Percentiles rank a stretch among this genome's conserved stretches.
Evolutionary conservation across 2,797 vertebrate genomes (phyloP).

Genomic region (Anableps anableps): DNA sequence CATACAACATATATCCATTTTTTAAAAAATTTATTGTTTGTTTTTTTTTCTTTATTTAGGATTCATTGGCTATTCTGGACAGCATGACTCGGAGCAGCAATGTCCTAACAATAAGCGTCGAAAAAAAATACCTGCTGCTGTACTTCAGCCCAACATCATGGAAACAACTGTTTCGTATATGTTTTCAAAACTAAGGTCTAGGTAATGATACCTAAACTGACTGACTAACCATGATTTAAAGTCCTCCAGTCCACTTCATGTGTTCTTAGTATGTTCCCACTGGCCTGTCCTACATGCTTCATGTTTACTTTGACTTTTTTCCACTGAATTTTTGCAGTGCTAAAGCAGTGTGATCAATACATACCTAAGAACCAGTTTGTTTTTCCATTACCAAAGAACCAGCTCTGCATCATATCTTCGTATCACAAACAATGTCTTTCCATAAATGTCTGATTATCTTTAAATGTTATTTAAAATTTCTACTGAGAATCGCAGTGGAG

Average conservation of each 20-base stretch:
- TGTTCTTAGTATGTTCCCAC: slow-evolving; percentile 9
- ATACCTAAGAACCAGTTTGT: background rate
- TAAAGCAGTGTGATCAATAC: background rate
- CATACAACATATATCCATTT: no score
- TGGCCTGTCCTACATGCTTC: background rate
- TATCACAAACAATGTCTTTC: no score
- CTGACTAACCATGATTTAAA: background rate
- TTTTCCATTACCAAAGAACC: background rate
- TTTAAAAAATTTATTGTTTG: background rate
- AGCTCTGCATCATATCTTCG: background rate
- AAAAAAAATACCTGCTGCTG: background rate
- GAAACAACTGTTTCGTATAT: background rate
- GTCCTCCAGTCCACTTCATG: slow-evolving; percentile 23
- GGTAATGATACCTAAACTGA: no score
- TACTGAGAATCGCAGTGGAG: background rate
- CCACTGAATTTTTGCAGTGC: background rate
- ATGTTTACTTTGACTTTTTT: background rate
- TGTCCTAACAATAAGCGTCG: slow-evolving; percentile 24
- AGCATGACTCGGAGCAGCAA: slow-evolving; percentile 6
- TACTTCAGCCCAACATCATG: background rate
- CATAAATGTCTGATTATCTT: background rate
- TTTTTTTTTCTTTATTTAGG: slow-evolving; percentile 31
- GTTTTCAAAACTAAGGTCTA: slow-evolving; percentile 27
- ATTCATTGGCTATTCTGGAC: slow-evolving; percentile 41
- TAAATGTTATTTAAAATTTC: background rate